These are phyloP conservation scores for Stichodactyla helianthus DNA, from an alignment of 64 coral and sea anemone genomes.

Conservation along the genomic window DNA sequence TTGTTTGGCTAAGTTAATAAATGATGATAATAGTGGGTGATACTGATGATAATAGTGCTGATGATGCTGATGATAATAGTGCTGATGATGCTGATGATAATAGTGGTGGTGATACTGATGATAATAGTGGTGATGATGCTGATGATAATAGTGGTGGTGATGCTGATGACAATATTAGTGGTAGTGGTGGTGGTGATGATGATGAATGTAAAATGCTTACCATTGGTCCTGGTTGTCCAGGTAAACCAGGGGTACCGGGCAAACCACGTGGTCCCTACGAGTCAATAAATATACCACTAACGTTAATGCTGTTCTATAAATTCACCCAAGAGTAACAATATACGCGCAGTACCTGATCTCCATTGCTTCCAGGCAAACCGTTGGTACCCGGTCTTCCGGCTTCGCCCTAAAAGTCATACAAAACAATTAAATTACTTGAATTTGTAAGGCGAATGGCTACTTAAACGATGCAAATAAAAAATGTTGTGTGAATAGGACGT, in stretches of 20 bases:
- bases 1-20: too few species aligned
- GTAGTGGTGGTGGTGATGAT: too few species aligned
- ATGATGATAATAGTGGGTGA: not conserved
- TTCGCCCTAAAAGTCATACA: constrained; percentile 23
- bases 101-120: not conserved
- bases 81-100: not conserved
- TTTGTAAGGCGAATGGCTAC: too few species aligned
- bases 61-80: not conserved
- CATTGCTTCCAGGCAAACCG: constrained; percentile 35
- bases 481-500: too few species aligned
- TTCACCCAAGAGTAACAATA: not conserved
- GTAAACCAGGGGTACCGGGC: constrained; percentile 45
- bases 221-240: constrained; percentile 37
- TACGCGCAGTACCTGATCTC: constrained; percentile 32
- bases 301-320: too few species aligned
- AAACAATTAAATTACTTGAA: not conserved
- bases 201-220: constrained; percentile 32
- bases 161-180: not conserved
- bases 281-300: not conserved
- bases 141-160: not conserved
- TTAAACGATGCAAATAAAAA: too few species aligned
- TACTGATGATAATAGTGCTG: not conserved
- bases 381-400: constrained; percentile 24
- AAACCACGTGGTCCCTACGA: constrained; percentile 51
- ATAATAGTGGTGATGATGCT: not conserved